Percentiles rank a stretch among this genome's conserved stretches.
Conservation (phyloP, 2,888 invertebrate species). For the Pheosia tremula region DNA sequence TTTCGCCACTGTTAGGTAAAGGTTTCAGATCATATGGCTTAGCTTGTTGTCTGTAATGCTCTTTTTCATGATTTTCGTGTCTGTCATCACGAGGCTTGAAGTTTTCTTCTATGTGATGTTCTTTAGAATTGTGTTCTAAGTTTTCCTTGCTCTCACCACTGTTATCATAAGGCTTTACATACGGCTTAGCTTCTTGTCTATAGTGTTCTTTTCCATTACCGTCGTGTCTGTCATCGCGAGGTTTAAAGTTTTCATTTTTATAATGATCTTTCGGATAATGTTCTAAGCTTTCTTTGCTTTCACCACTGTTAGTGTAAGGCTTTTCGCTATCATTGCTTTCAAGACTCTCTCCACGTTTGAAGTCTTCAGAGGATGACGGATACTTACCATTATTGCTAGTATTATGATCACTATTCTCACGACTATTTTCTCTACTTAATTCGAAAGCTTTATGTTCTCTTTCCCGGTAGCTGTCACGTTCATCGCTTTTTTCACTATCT, state of each 20-base stretch:
- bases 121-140: neutral
- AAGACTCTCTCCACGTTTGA: conserved; percentile 21
- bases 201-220: neutral
- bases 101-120: neutral
- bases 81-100: neutral
- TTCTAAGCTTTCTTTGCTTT: neutral
- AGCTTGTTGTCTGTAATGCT: conserved; percentile 10
- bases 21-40: conserved; percentile 7
- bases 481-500: conserved; percentile 35
- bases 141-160: neutral
- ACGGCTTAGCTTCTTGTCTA: neutral
- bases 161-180: neutral
- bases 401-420: conserved; percentile 25
- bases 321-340: conserved; percentile 17
- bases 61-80: neutral
- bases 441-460: conserved; percentile 5
- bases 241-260: neutral
- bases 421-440: conserved; percentile 12
- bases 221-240: neutral
- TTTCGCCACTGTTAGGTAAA: neutral
- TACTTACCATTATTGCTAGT: conserved; percentile 13
- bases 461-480: conserved; percentile 30
- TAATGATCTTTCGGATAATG: neutral
- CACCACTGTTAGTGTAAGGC: neutral
- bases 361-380: conserved; percentile 11